Conservation (phyloP, 37 sponge, comb jelly and placozoan species). For the Agelas oroides region DNA sequence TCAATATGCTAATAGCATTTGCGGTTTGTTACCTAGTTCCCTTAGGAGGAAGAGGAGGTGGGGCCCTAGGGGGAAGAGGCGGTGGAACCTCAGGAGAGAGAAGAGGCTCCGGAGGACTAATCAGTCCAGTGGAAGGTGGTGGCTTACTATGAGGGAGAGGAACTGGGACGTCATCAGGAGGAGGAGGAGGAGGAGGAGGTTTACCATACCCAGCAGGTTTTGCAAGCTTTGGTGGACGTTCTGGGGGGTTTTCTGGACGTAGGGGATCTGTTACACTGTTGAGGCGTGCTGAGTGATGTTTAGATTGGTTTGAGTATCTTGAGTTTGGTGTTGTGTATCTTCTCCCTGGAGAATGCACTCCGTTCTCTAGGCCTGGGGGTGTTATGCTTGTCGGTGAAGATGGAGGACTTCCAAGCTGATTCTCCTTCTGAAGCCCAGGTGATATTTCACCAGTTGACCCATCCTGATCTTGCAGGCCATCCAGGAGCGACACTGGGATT, state of each 20-base stretch:
- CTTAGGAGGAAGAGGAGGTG: conserved; percentile 3
- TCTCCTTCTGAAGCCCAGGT: no score
- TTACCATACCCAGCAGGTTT: not conserved
- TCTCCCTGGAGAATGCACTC: no score
- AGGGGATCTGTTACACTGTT: not conserved
- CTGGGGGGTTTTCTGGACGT: not conserved
- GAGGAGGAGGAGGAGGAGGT: conserved; percentile 17
- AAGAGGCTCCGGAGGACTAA: not conserved
- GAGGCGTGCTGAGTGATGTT: no score
- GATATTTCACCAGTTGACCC: no score
- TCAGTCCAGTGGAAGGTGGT: conserved; percentile 1
- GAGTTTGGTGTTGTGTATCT: not conserved
- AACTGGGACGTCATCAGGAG: conserved; percentile 1
- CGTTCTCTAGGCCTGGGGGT: no score
- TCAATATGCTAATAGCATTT: no score
- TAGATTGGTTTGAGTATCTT: no score
- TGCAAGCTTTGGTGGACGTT: not conserved
- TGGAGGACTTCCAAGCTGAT: no score
- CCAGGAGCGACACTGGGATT: not conserved
- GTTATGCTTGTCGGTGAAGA: no score
- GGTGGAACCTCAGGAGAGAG: not conserved
- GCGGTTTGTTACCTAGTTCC: no score
- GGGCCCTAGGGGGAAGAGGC: conserved; percentile 21
- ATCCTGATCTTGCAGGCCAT: not conserved
- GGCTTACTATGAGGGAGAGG: not conserved